phyloP scores from a whole-genome alignment of 2,113 vertebrate genomes.

The Ptilonorhynchus violaceus region DNA sequence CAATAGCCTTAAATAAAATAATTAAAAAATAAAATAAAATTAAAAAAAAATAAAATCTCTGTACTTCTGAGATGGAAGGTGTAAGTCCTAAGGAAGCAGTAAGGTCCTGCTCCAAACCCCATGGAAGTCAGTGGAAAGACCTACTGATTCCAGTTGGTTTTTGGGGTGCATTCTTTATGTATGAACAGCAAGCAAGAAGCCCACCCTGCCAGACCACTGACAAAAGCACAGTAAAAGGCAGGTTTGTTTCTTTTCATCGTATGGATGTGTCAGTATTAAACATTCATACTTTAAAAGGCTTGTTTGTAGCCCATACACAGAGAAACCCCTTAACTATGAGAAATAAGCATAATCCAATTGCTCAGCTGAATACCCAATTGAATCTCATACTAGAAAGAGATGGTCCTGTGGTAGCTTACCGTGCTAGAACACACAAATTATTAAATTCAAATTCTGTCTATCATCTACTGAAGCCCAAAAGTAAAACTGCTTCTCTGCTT shows the following conservation, averaged over 20 bases:
- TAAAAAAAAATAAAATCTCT: too few relatives aligned
- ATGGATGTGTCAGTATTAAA: not conserved
- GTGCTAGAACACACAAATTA: not conserved
- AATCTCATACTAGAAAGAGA: not conserved
- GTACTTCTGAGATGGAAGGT: not conserved
- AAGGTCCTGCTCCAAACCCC: not conserved
- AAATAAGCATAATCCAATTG: not conserved
- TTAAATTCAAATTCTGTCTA: not conserved
- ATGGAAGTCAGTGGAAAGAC: not conserved
- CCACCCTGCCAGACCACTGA: not conserved
- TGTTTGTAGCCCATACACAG: not conserved
- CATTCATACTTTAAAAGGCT: not conserved
- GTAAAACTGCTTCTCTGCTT: not conserved
- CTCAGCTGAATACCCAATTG: not conserved
- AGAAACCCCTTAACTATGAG: not conserved
- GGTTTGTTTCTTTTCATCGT: not conserved
- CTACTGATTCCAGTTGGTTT: not conserved
- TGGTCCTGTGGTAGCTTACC: not conserved
- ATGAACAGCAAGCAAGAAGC: not conserved
- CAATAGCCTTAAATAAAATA: not conserved
- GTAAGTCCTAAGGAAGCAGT: too few relatives aligned
- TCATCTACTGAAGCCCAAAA: not conserved
- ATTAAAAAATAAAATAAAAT: not conserved
- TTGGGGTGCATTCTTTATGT: not conserved
- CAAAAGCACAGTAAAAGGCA: not conserved